phyloP scores from a whole-genome alignment of 2,113 vertebrate genomes.

The Lepus americanus region DNA sequence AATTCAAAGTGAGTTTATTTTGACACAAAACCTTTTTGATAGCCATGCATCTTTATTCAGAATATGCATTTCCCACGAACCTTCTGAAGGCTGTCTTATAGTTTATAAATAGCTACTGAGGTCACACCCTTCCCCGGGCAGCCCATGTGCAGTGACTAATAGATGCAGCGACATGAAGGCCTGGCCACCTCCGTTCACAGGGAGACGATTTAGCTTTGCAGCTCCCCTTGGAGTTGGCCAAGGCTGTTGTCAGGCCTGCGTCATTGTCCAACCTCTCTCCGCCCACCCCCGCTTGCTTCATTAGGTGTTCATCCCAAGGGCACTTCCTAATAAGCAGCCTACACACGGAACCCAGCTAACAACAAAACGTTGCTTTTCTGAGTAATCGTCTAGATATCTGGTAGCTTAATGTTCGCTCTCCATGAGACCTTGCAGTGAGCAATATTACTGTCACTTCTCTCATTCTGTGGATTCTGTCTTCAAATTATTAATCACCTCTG shows the following conservation, averaged over 20 bases:
- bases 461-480: neutral
- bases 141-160: neutral
- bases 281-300: neutral
- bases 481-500: conserved; percentile 6
- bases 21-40: no score
- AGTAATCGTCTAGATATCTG: neutral
- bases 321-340: neutral
- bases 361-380: neutral
- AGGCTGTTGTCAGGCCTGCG: neutral
- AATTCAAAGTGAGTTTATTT: no score
- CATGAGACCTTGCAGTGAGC: neutral
- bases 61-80: no score
- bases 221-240: neutral
- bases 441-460: neutral
- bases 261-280: neutral
- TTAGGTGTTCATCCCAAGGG: neutral
- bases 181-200: neutral
- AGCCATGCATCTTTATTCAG: no score
- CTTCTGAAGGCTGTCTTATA: no score
- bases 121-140: neutral
- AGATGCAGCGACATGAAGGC: neutral
- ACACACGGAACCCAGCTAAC: neutral
- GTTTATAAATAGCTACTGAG: neutral
- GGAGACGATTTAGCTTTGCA: neutral
- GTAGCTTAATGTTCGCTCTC: neutral